These are phyloP conservation scores for Lepidochrysops patricia DNA, from an alignment of 2,888 invertebrate genomes.

Conservation along the genomic window DNA sequence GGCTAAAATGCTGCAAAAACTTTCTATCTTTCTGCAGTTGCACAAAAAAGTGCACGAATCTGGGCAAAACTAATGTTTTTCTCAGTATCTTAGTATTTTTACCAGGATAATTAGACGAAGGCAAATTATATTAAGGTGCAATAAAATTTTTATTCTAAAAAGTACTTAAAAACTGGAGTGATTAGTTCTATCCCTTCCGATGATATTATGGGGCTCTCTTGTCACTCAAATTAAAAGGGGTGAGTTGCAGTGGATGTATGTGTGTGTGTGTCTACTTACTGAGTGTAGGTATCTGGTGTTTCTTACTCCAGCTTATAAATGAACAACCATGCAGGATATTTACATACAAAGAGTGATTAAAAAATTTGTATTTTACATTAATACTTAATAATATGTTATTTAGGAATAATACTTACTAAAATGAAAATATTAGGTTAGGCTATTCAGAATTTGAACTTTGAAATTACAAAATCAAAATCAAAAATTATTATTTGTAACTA, in stretches of 20 bases:
- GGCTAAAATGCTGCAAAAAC: background rate
- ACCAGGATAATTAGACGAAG: no score
- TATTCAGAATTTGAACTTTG: background rate
- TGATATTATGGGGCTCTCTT: background rate
- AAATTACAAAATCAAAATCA: no score
- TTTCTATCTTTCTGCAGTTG: no score
- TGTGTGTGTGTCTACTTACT: background rate
- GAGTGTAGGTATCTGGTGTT: background rate
- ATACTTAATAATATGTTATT: background rate
- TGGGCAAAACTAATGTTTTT: no score
- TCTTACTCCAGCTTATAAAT: background rate
- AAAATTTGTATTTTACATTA: background rate
- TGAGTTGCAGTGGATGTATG: background rate
- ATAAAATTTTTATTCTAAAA: background rate
- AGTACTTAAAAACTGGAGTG: background rate
- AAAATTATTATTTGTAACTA: no score
- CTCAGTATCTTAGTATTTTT: no score
- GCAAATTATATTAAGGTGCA: no score
- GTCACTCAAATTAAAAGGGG: slow-evolving; percentile 2
- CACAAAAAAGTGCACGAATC: no score
- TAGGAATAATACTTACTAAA: no score
- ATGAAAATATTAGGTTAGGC: background rate
- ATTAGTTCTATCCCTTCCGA: background rate
- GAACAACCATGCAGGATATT: background rate
- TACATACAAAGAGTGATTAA: background rate